Base-by-base conservation (phyloP, 2,113 vertebrate species). In the Anoura caudifer region DNA sequence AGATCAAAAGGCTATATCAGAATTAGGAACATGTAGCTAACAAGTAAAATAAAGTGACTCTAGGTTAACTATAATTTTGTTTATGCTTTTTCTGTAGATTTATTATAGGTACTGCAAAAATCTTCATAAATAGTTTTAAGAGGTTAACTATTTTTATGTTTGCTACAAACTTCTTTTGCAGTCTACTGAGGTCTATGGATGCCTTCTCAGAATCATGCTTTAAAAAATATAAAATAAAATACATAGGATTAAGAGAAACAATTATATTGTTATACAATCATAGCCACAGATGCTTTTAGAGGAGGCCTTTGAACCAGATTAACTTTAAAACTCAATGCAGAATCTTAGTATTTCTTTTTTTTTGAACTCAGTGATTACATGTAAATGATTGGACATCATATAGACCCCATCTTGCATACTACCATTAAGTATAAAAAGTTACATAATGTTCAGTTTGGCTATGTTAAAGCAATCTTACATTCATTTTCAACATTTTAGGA, bases 301-400 rank as follows among this genome's bases (percentile, higher is more conserved):
- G 28, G 63, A 26, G 3, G 20, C 87, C n/a, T 75, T 85, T 63
- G 41, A 52, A 94, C 13, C 24, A 87, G 2, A 91, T 75, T 70
- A 80, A 69, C 20, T 77, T 83, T 77, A 76, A 83, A 92, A 89
- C 28, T 82, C 36, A 87, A 26, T 75, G 77, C 31, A 87, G 72
- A 93, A 80, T 85, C 15, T 90, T 73, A 72, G 54, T 90, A 87
- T 54, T 41, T 94, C n/a, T 82, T 90, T 87, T 75, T 75, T n/a
- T 47, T 91, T 82, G 56, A 81, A 87, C 26, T 59, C 56, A 67
- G 59, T 76, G 31, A 72, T 45, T 70, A 87, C 81, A 87, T 87
- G 17, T 76, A 67, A 86, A 59, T 88, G 50, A 52, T 36, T 76
- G 16, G 28, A 90, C n/a, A 69, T 69, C 19, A 67, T 41, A 67